These are phyloP conservation scores for Adelges cooleyi DNA, from an alignment of 1,140 invertebrate genomes.

Conservation along the genomic window DNA sequence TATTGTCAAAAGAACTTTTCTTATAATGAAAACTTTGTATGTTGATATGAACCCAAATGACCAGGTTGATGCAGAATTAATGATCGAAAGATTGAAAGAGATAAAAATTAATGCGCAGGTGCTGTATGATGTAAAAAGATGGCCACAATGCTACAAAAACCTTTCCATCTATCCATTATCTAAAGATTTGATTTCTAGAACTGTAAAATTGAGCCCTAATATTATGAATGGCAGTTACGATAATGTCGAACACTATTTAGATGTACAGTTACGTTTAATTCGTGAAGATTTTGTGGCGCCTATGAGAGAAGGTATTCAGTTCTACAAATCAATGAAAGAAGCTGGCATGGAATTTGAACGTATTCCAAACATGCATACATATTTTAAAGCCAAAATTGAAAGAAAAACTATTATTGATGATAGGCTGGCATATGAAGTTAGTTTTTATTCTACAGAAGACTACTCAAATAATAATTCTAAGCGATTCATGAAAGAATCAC, in stretches of 20 bases:
- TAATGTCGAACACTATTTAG: conserved; percentile 44
- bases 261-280: conserved; percentile 46
- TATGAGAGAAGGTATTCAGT: conserved; percentile 30
- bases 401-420: background rate
- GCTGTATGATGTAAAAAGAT: background rate
- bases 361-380: background rate
- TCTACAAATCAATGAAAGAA: background rate
- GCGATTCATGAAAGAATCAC: conserved; percentile 53
- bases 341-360: background rate
- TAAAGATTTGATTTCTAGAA: background rate
- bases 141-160: background rate
- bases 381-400: background rate
- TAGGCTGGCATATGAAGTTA: background rate
- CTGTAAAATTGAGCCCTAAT: conserved; percentile 39
- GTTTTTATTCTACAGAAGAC: conserved; percentile 11
- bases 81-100: background rate
- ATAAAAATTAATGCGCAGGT: background rate
- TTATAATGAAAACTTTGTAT: too few species aligned
- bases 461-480: conserved; percentile 11
- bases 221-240: conserved; percentile 40
- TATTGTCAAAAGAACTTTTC: background rate
- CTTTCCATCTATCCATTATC: conserved; percentile 11
- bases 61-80: background rate
- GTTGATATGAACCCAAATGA: too few species aligned
- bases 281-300: conserved; percentile 42